Conservation (phyloP, 2,113 vertebrate genomes). For the Herpailurus yagouaroundi region DNA sequence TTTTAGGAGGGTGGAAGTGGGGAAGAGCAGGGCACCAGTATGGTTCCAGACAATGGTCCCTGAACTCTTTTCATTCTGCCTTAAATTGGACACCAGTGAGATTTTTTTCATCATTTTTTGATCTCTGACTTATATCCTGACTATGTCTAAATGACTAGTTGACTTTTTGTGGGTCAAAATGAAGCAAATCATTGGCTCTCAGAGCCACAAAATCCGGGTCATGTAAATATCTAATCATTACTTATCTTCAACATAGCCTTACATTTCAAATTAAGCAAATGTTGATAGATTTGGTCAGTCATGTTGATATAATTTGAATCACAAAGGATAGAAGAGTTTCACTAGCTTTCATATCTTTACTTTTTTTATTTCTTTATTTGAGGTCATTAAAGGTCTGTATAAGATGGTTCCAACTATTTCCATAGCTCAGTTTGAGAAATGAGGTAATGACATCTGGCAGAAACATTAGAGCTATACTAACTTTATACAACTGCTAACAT, state of each 20-base stretch:
- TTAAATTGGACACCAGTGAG: not conserved
- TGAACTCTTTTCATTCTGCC: not conserved
- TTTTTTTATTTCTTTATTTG: conserved; percentile 50
- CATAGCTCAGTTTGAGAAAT: conserved; percentile 60
- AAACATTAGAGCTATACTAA: conserved; percentile 60
- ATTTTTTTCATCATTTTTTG: not conserved
- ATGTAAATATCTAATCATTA: not conserved
- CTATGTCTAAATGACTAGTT: not conserved
- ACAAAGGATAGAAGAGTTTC: not conserved
- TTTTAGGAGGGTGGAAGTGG: not conserved
- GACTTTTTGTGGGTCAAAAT: conserved; percentile 42
- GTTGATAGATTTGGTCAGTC: not conserved
- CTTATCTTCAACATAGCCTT: not conserved
- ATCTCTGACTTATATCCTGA: not conserved
- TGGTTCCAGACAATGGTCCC: not conserved
- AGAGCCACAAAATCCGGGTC: not conserved
- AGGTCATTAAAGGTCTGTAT: conserved; percentile 33
- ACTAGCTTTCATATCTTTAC: not conserved
- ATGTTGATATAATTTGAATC: not conserved
- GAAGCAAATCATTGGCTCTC: not conserved
- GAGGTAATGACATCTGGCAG: conserved; percentile 72
- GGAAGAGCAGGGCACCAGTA: rapidly evolving
- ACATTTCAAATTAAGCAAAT: not conserved
- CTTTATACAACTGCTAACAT: conserved; percentile 7
- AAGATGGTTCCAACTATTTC: conserved; percentile 22